Percentiles rank a stretch among this genome's conserved stretches.
Evolutionary conservation across 2,113 vertebrate species (phyloP).

Genomic region (Eira barbara): DNA sequence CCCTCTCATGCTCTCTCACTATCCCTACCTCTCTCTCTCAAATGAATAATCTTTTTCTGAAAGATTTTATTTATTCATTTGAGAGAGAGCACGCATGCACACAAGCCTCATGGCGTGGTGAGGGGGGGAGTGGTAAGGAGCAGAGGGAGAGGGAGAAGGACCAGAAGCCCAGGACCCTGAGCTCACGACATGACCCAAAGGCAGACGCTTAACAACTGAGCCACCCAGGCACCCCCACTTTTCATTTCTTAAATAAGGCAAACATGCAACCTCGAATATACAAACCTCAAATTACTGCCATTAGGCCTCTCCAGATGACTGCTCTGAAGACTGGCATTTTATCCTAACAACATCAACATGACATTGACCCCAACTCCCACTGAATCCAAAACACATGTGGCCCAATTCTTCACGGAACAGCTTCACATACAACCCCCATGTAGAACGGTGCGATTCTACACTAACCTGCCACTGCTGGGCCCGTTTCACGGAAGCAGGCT

Average conservation of each 20-base stretch:
- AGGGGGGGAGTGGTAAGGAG: too few relatives aligned
- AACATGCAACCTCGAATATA: not conserved
- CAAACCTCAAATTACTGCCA: not conserved
- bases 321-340: not conserved
- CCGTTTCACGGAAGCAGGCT: not conserved
- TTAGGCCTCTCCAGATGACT: not conserved
- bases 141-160: too few relatives aligned
- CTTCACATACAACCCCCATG: not conserved
- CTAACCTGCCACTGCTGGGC: too few relatives aligned
- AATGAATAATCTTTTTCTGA: not conserved
- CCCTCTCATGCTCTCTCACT: not conserved
- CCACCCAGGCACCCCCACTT: not conserved
- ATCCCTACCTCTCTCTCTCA: not conserved
- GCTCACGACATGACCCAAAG: not conserved
- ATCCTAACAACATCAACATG: not conserved
- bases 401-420: not conserved
- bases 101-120: not conserved
- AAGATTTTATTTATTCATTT: not conserved
- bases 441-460: not conserved
- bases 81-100: not conserved
- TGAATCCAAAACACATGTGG: not conserved
- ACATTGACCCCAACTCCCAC: not conserved
- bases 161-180: not conserved
- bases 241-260: not conserved
- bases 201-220: not conserved